Evolutionary conservation across 2,113 vertebrate genomes (phyloP).

Genomic region (Hippocampus mohnikei): DNA sequence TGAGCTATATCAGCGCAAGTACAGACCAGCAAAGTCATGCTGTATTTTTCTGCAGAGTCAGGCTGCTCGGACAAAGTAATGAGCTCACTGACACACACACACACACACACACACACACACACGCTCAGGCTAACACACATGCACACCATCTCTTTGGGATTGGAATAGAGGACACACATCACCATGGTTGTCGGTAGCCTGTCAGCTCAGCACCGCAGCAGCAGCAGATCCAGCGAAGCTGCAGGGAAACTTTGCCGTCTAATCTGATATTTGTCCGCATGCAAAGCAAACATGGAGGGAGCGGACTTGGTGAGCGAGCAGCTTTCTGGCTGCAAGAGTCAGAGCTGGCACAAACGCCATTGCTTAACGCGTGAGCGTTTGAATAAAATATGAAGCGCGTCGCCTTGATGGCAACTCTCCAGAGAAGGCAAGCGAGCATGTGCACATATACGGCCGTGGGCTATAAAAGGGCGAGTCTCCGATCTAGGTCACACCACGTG

Average conservation of each 20-base stretch:
- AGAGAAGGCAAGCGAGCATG: slow-evolving; percentile 17
- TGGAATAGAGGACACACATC: slow-evolving; percentile 48
- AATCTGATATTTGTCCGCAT: background rate
- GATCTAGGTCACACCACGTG: slow-evolving; percentile 48
- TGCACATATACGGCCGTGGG: slow-evolving; percentile 10
- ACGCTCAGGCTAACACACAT: background rate
- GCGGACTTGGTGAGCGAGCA: background rate
- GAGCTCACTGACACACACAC: slow-evolving; percentile 9
- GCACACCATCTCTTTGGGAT: slow-evolving; percentile 2
- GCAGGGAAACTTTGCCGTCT: background rate
- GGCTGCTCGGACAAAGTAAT: slow-evolving; percentile 48
- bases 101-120: background rate
- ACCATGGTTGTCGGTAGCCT: slow-evolving; percentile 39
- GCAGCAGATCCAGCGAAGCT: slow-evolving; percentile 5
- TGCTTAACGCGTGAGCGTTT: slow-evolving; percentile 26
- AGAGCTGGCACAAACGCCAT: slow-evolving; percentile 29
- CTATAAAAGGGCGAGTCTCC: slow-evolving; percentile 37
- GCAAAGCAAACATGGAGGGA: slow-evolving; percentile 3
- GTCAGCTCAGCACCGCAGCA: slow-evolving; percentile 37
- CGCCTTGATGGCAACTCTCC: slow-evolving; percentile 49
- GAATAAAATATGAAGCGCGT: slow-evolving; percentile 56
- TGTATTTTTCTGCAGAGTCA: slow-evolving; percentile 48
- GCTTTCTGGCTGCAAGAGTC: slow-evolving; percentile 20
- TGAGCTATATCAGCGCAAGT: background rate
- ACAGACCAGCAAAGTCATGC: slow-evolving; percentile 34